A percentile compares a stretch with the other conserved stretches of the same genome.
These are phyloP conservation scores for Oligia strigilis DNA, from an alignment of 2,888 invertebrate genomes.

Conservation along the genomic window DNA sequence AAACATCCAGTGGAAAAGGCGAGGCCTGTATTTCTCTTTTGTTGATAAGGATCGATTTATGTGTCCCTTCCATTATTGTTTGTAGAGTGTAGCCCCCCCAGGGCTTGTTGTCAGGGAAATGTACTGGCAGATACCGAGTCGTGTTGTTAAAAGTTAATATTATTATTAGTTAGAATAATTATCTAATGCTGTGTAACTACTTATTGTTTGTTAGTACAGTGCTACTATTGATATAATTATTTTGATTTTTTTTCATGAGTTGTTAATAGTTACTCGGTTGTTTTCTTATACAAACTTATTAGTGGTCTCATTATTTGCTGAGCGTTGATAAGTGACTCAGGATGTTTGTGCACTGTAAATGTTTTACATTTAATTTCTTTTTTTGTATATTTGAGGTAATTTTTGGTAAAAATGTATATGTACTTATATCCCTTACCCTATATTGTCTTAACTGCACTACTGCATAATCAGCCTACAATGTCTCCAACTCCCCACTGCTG, in stretches of 20 bases:
- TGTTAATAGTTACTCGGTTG: not conserved
- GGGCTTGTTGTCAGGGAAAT: conserved; percentile 68
- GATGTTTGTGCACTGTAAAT: not conserved
- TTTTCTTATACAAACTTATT: not conserved
- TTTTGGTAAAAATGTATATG: not conserved
- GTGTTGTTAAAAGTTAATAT: conserved; percentile 23
- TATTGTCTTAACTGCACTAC: too few species aligned
- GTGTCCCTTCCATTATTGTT: conserved; percentile 69
- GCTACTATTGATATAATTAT: not conserved
- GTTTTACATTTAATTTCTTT: not conserved
- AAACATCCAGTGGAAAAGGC: conserved; percentile 78
- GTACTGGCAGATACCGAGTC: conserved; percentile 46
- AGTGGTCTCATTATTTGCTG: not conserved
- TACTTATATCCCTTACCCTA: not conserved
- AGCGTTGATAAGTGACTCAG: not conserved
- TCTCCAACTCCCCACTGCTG: not conserved
- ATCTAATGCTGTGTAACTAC: conserved; percentile 21
- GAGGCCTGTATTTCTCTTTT: conserved; percentile 74
- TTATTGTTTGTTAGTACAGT: conserved; percentile 15
- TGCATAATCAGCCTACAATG: not conserved
- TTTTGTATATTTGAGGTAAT: not conserved
- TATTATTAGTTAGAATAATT: conserved; percentile 32
- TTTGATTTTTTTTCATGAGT: not conserved
- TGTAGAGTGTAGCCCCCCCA: conserved; percentile 72
- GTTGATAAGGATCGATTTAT: conserved; percentile 75